Conservation (phyloP, 2,113 vertebrate species). For the Aepyceros melampus region DNA sequence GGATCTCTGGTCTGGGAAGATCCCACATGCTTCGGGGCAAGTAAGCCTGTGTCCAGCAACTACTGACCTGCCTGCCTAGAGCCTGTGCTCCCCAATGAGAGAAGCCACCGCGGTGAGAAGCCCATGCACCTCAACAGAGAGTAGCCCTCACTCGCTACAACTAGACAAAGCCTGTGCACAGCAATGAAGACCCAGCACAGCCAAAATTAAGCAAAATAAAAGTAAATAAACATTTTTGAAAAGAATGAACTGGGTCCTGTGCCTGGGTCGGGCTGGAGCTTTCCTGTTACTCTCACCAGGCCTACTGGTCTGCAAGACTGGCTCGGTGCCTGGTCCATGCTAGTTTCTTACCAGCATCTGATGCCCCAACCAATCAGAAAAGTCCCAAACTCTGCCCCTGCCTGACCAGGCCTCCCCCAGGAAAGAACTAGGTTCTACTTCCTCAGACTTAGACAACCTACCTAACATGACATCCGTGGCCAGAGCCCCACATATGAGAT, state of each 20-base stretch:
- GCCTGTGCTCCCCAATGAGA: background rate
- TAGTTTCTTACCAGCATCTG: background rate
- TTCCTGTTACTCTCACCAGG: background rate
- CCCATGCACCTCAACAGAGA: background rate
- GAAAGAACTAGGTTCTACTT: background rate
- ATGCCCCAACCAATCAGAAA: background rate
- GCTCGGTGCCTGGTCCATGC: background rate
- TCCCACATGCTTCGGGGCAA: background rate
- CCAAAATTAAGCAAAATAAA: background rate
- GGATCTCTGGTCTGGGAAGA: background rate
- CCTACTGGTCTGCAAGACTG: background rate
- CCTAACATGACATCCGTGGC: background rate
- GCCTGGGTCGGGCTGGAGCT: background rate
- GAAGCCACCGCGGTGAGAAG: fast-evolving
- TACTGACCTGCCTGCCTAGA: background rate
- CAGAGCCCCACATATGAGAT: background rate
- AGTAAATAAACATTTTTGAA: background rate
- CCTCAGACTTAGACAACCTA: background rate
- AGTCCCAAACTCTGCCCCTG: background rate
- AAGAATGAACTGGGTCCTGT: background rate
- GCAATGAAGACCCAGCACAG: background rate
- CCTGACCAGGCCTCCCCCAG: background rate
- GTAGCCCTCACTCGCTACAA: background rate
- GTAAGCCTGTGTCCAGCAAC: background rate
- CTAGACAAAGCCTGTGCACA: background rate